Conservation (phyloP, 1,140 invertebrate species). For the Pinna nobilis region DNA sequence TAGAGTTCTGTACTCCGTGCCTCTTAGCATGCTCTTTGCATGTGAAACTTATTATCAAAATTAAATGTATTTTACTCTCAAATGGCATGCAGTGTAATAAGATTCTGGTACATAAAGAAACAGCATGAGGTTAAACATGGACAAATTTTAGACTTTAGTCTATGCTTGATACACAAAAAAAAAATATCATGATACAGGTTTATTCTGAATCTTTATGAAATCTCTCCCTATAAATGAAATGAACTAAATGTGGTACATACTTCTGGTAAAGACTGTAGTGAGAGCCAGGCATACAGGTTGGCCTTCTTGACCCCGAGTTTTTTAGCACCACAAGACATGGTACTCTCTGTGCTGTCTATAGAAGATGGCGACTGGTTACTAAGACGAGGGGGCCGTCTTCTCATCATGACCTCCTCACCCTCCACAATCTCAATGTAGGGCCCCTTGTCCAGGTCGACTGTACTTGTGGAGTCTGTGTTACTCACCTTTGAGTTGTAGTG, state of each 20-base stretch:
- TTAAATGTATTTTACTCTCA: no score
- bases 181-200: no score
- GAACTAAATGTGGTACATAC: conserved; percentile 74
- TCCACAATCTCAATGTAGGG: conserved; percentile 6
- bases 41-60: no score
- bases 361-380: not conserved
- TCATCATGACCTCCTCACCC: conserved; percentile 21
- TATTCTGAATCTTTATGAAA: no score
- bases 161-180: no score
- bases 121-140: no score
- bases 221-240: no score
- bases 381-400: not conserved
- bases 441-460: not conserved
- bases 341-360: conserved; percentile 3
- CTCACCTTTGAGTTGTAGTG: conserved; percentile 70
- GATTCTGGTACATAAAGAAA: no score
- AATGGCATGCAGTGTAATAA: no score
- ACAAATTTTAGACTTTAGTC: no score
- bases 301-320: conserved; percentile 85
- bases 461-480: conserved; percentile 1
- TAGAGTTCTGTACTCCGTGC: no score
- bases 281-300: conserved; percentile 95
- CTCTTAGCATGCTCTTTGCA: no score
- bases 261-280: conserved; percentile 95
- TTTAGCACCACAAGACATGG: not conserved